Evolutionary conservation across 2,888 invertebrate species (phyloP).

Genomic region (Mythimna albipuncta): DNA sequence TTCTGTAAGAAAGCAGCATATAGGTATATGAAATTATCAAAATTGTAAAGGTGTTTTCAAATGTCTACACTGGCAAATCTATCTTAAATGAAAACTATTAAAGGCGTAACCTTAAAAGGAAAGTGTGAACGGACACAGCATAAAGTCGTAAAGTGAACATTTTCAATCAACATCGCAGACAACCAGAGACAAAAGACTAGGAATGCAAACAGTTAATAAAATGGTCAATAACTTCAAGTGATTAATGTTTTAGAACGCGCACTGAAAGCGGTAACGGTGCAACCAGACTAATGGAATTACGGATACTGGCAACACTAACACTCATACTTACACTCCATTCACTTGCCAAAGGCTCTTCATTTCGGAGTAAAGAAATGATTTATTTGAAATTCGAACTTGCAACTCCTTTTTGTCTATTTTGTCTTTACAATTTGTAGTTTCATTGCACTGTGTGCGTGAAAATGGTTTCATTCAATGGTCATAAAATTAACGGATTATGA

Average conservation of each 20-base stretch:
- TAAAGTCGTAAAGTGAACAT: slow-evolving; percentile 18
- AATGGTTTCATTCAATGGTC: too few relatives aligned
- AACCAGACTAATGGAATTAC: slow-evolving; percentile 16
- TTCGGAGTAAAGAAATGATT: slow-evolving; percentile 1
- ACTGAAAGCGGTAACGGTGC: slow-evolving; percentile 48
- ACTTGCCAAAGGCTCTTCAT: slow-evolving; percentile 9
- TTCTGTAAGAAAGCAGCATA: not conserved
- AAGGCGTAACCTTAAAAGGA: slow-evolving; percentile 7
- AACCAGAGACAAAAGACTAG: slow-evolving; percentile 34
- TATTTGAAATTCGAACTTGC: not conserved
- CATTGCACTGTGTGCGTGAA: not conserved
- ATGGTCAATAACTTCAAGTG: slow-evolving; percentile 36
- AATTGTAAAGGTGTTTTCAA: not conserved
- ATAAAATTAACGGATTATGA: not conserved
- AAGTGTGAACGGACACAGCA: slow-evolving; percentile 22
- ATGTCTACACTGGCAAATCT: slow-evolving; percentile 2
- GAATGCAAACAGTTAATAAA: slow-evolving; percentile 44
- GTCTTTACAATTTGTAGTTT: not conserved
- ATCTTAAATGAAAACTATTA: not conserved
- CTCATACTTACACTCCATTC: slow-evolving; percentile 13
- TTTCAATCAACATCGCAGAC: slow-evolving; percentile 7
- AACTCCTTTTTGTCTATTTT: not conserved
- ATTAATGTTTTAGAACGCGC: slow-evolving; percentile 44
- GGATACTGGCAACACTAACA: slow-evolving; percentile 21
- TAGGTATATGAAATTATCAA: not conserved